Evolutionary conservation across 2,888 invertebrate genomes (phyloP).

Genomic region (Gisinianus flammeolus): DNA sequence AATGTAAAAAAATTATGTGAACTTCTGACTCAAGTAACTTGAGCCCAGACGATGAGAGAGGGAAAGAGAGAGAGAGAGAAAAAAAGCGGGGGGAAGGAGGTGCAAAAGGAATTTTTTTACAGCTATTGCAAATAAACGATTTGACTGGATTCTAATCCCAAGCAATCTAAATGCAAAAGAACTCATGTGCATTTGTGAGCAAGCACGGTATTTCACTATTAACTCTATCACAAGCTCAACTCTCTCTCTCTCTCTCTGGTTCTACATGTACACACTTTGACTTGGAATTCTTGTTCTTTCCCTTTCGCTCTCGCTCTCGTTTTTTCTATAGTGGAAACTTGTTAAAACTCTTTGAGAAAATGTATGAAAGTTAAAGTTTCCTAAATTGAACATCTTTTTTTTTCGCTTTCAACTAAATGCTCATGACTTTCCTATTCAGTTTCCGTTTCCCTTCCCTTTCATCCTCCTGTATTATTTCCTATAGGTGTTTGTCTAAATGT

Average conservation of each 20-base stretch:
- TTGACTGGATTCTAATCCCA: slow-evolving; percentile 34
- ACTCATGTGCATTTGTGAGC: slow-evolving; percentile 23
- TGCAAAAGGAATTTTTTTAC: slow-evolving; percentile 27
- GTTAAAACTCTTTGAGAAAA: slow-evolving; percentile 23
- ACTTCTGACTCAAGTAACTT: no score
- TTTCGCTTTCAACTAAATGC: not conserved
- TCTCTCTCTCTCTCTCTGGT: not conserved
- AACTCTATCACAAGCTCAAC: slow-evolving; percentile 5
- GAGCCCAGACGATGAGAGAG: no score
- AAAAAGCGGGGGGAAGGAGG: slow-evolving; percentile 2
- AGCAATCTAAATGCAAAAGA: slow-evolving; percentile 36
- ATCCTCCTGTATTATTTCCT: not conserved
- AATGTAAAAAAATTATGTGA: no score
- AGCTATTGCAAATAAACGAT: slow-evolving; percentile 30
- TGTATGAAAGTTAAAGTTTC: not conserved
- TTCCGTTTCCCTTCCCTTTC: not conserved
- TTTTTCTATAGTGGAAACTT: no score
- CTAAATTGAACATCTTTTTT: not conserved
- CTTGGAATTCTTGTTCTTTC: not conserved
- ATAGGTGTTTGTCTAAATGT: not conserved
- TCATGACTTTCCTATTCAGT: not conserved
- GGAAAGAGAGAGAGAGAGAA: slow-evolving; percentile 3
- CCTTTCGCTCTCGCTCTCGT: not conserved
- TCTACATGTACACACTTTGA: no score
- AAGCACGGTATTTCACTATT: slow-evolving; percentile 27